These are phyloP conservation scores for Caenorhabditis sinica DNA, from an alignment of 2,888 invertebrate species.

Conservation along the genomic window DNA sequence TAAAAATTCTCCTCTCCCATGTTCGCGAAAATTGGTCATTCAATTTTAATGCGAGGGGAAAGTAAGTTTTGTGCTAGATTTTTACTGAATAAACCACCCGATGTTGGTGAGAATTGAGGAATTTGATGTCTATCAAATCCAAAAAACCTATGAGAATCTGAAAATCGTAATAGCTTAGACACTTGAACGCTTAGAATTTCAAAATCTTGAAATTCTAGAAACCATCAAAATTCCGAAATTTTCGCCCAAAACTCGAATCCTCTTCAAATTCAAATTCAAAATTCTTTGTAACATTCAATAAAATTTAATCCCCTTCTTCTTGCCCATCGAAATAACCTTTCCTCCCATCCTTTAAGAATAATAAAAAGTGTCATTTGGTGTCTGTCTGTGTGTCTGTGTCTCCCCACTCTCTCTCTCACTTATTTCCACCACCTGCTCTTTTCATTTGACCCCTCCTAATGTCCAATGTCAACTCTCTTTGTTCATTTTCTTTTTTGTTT, in stretches of 20 bases:
- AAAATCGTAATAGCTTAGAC: background rate
- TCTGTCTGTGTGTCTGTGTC: slow-evolving; percentile 40
- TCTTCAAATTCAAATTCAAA: slow-evolving; percentile 20
- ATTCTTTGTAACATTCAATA: slow-evolving; percentile 32
- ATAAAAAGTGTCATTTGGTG: slow-evolving; percentile 43
- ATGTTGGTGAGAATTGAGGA: too few relatives aligned
- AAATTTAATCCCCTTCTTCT: slow-evolving; percentile 31
- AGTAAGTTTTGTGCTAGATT: too few relatives aligned
- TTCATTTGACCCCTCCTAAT: background rate
- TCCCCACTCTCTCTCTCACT: slow-evolving; percentile 20
- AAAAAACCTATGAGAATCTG: background rate
- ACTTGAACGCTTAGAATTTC: background rate
- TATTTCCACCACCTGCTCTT: slow-evolving; percentile 17
- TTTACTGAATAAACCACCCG: too few relatives aligned
- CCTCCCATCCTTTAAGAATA: slow-evolving; percentile 43
- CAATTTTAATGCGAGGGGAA: too few relatives aligned
- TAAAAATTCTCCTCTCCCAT: too few relatives aligned
- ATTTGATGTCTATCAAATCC: background rate
- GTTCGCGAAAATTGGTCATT: too few relatives aligned
- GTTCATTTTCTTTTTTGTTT: slow-evolving; percentile 2
- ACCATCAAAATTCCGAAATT: background rate
- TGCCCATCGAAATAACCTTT: slow-evolving; percentile 15
- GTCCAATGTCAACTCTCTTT: background rate
- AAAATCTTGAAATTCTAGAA: background rate
- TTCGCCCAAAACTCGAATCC: background rate